These are phyloP conservation scores for Lasiommata megera DNA, from an alignment of 2,888 invertebrate species.

Conservation along the genomic window DNA sequence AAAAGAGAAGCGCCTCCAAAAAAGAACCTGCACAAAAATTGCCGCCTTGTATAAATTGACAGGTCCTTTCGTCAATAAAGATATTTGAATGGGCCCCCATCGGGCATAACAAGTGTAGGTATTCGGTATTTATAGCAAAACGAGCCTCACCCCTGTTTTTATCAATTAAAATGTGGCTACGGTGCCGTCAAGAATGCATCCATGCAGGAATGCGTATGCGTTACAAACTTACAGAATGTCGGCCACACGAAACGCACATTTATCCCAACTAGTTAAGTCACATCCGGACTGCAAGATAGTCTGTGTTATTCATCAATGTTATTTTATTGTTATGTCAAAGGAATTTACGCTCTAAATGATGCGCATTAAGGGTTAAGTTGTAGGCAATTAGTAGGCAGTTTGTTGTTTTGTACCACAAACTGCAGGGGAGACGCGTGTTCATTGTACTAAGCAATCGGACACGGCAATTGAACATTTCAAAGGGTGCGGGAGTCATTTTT, in stretches of 20 bases:
- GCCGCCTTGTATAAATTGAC: slow-evolving; percentile 22
- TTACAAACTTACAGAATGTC: slow-evolving; percentile 3
- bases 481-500: slow-evolving; percentile 24
- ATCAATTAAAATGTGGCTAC: slow-evolving; percentile 61
- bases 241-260: slow-evolving; percentile 29
- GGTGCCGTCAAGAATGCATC: slow-evolving; percentile 37
- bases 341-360: slow-evolving; percentile 51
- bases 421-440: slow-evolving; percentile 35
- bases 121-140: slow-evolving; percentile 34
- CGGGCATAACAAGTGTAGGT: slow-evolving; percentile 35
- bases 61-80: slow-evolving; percentile 33
- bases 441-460: slow-evolving; percentile 44
- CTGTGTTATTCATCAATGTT: slow-evolving; percentile 15
- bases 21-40: slow-evolving; percentile 16
- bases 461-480: slow-evolving; percentile 33
- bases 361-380: slow-evolving; percentile 53
- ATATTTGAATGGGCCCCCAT: slow-evolving; percentile 34
- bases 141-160: slow-evolving; percentile 53
- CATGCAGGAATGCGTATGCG: slow-evolving; percentile 36
- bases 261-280: slow-evolving; percentile 22
- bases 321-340: slow-evolving; percentile 42
- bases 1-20: slow-evolving; percentile 9
- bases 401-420: slow-evolving; percentile 38
- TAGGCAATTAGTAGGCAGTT: slow-evolving; percentile 37
- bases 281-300: slow-evolving; percentile 28